phyloP scores from a whole-genome alignment of 2,797 vertebrate genomes.

The Synaphobranchus kaupii region DNA sequence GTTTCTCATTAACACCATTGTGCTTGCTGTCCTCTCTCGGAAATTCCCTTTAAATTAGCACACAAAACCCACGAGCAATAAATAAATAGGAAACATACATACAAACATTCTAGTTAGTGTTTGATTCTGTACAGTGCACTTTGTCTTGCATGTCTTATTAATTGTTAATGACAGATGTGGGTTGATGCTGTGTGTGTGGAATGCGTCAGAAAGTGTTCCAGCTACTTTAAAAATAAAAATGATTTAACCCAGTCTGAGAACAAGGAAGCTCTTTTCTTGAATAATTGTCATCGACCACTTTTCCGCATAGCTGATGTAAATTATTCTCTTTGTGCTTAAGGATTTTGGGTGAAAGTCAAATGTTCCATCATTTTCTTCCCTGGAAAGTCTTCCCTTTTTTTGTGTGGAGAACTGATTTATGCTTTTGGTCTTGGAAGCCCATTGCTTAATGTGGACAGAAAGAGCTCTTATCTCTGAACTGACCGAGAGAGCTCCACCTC shows the following conservation, averaged over 20 bases:
- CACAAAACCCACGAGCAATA: neutral
- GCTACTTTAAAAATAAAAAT: neutral
- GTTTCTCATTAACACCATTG: neutral
- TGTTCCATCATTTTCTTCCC: neutral
- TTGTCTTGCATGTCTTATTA: neutral
- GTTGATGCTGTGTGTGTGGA: neutral
- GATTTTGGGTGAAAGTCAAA: constrained; percentile 4
- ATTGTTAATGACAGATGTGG: neutral
- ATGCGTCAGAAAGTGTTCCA: neutral
- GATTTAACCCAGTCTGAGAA: constrained; percentile 9
- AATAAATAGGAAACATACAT: neutral
- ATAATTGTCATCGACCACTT: neutral
- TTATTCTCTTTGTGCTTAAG: neutral
- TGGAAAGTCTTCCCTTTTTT: neutral
- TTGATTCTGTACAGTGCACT: neutral
- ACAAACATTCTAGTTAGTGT: neutral
- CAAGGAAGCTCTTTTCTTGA: constrained; percentile 2
- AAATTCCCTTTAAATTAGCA: neutral
- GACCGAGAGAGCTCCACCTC: constrained; percentile 30
- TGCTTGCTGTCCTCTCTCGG: neutral
- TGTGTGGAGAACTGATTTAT: constrained; percentile 9
- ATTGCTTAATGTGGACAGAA: constrained; percentile 2
- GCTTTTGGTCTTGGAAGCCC: neutral
- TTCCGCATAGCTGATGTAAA: neutral
- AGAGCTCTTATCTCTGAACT: constrained; percentile 13